phyloP scores from a whole-genome alignment of 2,888 invertebrate species.

The Platynereis dumerilii region DNA sequence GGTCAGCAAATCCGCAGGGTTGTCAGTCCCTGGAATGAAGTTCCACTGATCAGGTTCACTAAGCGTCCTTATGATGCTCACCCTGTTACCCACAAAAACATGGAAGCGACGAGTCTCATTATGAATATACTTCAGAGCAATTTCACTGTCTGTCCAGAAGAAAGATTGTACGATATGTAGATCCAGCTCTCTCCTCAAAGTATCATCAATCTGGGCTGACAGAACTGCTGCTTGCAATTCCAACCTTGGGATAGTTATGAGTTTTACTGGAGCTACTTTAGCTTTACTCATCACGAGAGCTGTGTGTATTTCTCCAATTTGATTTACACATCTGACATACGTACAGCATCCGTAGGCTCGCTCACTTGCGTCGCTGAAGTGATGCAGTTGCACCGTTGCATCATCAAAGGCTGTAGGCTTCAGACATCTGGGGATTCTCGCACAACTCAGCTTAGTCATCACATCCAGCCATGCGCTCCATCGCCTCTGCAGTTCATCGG shows the following conservation, averaged over 20 bases:
- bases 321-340: constrained; percentile 17
- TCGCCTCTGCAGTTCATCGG: constrained; percentile 24
- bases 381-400: constrained; percentile 18
- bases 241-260: constrained; percentile 25
- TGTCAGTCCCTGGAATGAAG: constrained; percentile 42
- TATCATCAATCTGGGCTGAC: constrained; percentile 15
- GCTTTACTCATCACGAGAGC: constrained; percentile 26
- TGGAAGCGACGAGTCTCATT: constrained; percentile 40
- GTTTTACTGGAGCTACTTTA: constrained; percentile 24
- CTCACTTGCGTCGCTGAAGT: constrained; percentile 31
- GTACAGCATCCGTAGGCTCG: constrained; percentile 28
- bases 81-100: constrained; percentile 43
- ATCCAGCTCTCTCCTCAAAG: constrained; percentile 26
- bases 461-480: constrained; percentile 36
- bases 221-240: constrained; percentile 26
- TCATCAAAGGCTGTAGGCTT: constrained; percentile 10
- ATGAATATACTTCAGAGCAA: constrained; percentile 27
- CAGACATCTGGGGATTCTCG: constrained; percentile 9
- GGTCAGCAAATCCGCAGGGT: constrained; percentile 51
- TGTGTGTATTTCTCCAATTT: constrained; percentile 7
- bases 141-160: constrained; percentile 33
- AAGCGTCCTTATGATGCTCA: constrained; percentile 37
- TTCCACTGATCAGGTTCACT: constrained; percentile 36
- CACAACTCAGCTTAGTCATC: neutral
- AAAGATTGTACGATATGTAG: constrained; percentile 1